Evolutionary conservation across 2,113 vertebrate species (phyloP).

Genomic region (Tretioscincus oriximinensis): DNA sequence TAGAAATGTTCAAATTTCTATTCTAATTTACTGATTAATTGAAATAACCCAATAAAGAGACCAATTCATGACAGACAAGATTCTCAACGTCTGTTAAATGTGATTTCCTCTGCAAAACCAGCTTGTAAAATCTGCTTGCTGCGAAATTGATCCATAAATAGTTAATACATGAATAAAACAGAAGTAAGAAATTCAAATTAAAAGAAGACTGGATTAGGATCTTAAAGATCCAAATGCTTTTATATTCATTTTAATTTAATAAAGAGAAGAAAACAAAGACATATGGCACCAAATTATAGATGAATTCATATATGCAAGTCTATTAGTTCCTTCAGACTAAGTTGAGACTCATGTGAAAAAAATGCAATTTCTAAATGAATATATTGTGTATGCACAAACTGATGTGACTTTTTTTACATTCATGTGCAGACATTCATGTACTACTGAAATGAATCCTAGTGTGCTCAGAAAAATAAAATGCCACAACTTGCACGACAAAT

Average conservation of each 20-base stretch:
- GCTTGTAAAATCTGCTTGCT: no score
- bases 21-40: no score
- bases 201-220: no score
- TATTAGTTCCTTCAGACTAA: neutral
- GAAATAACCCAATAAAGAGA: no score
- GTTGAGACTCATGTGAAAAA: neutral
- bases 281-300: neutral
- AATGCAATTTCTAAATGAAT: neutral
- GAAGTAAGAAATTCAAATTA: no score
- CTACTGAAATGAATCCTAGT: neutral
- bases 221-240: no score
- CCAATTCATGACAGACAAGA: no score
- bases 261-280: neutral
- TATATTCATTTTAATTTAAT: neutral
- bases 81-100: no score
- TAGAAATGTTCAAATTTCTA: no score
- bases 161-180: no score
- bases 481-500: neutral
- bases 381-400: neutral
- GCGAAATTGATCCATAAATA: no score
- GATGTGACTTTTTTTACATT: neutral
- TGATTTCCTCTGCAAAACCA: no score
- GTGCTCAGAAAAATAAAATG: neutral
- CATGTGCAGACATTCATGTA: neutral
- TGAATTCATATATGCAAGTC: neutral